Base-by-base conservation (phyloP, 2,113 vertebrate species). In the Colinus virginianus region DNA sequence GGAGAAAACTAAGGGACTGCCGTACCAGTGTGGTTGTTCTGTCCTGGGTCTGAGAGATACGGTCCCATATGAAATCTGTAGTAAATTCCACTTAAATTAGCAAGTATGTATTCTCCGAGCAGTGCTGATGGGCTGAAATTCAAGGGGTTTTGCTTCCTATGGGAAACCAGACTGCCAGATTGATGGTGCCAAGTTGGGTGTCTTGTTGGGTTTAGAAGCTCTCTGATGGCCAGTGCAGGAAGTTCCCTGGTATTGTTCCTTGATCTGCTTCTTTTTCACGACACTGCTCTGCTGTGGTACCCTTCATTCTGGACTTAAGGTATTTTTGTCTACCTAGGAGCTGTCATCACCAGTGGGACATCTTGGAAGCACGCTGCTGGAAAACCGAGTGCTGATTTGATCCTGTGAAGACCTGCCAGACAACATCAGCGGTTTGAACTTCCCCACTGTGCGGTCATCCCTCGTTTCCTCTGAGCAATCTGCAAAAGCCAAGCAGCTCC, bases 391-490 rank as follows among this genome's bases (percentile, higher is more conserved):
- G 88, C 77, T 96, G 90, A 88, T 96, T 95, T 62, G 90, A 81
- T 93, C 90, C 64, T 90, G 77, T 94, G 90, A 95, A 92, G 66
- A 18, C 83, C 88, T 93, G 94, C 96, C 92, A 94, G 88, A 75
- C 48, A 62, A 20, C 43, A 88, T 93, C 91, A 94, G 69, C 92
- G 86, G 90, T 45, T 94, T 88, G 74, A 87, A 84, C 61, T 81
- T 91, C 62, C 95, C 96, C 75, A 77, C 92, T 93, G 90, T 74
- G 92, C 83, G 9, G 3, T 76, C 80, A 62, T 63, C 70, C 66
- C 30, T 55, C 4, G 0, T 62, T 75, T 43, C 66, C 18, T 78
- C n/a, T 20, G 1, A 88, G 84, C 86, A 87, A 84, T 68, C 80
- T 90, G 80, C 66, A 51, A 58, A 49, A 77, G 34, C 30, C 5